Evolutionary conservation across 2,797 vertebrate genomes (phyloP).

Genomic region (Oreochromis mossambicus): DNA sequence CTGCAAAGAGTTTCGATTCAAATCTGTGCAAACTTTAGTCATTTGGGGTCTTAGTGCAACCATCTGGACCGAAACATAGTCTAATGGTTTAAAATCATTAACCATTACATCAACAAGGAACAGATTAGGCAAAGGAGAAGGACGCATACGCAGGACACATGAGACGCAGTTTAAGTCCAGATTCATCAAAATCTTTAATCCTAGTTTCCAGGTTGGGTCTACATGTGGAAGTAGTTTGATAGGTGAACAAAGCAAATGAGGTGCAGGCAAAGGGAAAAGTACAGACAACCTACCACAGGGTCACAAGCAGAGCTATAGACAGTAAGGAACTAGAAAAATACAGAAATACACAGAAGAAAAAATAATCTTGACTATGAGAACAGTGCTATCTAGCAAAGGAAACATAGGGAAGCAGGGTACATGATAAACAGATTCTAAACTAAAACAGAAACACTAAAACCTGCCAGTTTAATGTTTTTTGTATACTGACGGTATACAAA

Average conservation of each 20-base stretch:
- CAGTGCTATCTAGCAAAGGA: not conserved
- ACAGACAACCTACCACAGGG: not conserved
- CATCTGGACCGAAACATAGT: not conserved
- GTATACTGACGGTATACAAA: not conserved
- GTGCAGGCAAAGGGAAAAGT: not conserved
- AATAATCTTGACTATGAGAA: not conserved
- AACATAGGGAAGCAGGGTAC: not conserved
- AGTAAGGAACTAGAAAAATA: fast-evolving
- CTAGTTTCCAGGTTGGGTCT: not conserved
- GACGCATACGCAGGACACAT: not conserved
- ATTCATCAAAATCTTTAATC: not conserved
- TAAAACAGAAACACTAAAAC: not conserved
- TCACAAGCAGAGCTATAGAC: not conserved
- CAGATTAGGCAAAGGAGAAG: not conserved
- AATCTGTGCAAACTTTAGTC: not conserved
- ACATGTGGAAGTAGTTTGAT: not conserved
- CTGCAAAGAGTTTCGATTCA: not conserved
- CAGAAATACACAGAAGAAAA: not conserved
- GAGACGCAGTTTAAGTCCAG: not conserved
- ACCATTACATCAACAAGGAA: not conserved
- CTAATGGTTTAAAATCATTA: not conserved
- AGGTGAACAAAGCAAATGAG: not conserved
- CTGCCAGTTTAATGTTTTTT: not conserved
- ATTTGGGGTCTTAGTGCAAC: not conserved
- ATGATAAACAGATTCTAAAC: not conserved